A percentile compares a stretch with the other conserved stretches of the same genome.
Conservation (phyloP, 2,888 invertebrate genomes). For the Colletes collaris region DNA sequence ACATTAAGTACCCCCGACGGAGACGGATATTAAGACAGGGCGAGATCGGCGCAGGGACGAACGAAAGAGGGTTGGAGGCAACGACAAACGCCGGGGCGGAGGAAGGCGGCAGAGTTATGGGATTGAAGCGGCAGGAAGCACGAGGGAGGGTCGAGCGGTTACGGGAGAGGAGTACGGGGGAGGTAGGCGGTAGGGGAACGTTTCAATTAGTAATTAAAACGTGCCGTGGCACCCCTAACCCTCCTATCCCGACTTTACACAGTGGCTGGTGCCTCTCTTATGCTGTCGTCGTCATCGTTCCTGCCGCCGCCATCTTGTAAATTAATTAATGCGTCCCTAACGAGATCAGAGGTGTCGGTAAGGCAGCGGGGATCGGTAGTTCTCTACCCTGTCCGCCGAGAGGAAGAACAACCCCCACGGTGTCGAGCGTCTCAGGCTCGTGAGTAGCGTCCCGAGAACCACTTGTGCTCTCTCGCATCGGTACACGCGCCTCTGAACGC, state of each 20-base stretch:
- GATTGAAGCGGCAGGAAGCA: constrained; percentile 2
- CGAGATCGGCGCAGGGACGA: background rate
- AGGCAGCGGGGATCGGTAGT: constrained; percentile 73
- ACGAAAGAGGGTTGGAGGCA: background rate
- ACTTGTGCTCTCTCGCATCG: constrained; percentile 33
- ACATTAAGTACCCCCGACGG: constrained; percentile 71
- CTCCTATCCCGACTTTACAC: constrained; percentile 41
- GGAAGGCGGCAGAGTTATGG: constrained; percentile 29
- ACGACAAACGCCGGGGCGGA: background rate
- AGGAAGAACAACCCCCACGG: constrained; percentile 46
- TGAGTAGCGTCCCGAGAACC: constrained; percentile 40
- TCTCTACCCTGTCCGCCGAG: constrained; percentile 70
- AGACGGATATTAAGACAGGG: constrained; percentile 63
- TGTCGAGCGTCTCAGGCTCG: constrained; percentile 42
- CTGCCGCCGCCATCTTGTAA: constrained; percentile 74
- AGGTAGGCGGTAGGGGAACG: constrained; percentile 61
- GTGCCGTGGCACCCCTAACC: constrained; percentile 66
- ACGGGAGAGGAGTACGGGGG: constrained; percentile 22
- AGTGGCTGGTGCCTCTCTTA: constrained; percentile 53
- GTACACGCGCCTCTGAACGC: constrained; percentile 3
- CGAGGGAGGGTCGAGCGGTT: background rate
- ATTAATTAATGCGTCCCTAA: constrained; percentile 81
- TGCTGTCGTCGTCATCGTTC: constrained; percentile 56
- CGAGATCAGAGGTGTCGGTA: constrained; percentile 82
- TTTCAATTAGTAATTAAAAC: constrained; percentile 80